Percentiles rank a stretch among this genome's conserved stretches.
phyloP scores from a whole-genome alignment of 2,797 vertebrate genomes.

The Pipistrellus pygmaeus region DNA sequence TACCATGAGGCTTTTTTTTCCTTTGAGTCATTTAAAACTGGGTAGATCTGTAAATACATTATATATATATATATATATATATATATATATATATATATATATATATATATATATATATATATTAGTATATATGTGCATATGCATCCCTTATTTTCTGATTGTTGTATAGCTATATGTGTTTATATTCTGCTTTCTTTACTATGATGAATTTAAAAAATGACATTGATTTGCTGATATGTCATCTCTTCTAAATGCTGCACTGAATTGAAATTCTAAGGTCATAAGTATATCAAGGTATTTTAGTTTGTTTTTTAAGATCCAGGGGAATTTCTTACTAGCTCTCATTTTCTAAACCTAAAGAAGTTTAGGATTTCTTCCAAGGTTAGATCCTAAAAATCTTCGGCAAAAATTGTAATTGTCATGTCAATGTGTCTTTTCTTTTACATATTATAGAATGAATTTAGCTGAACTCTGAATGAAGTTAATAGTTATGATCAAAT shows the following conservation, averaged over 20 bases:
- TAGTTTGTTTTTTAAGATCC: background rate
- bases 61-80: too few relatives aligned
- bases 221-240: background rate
- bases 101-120: too few relatives aligned
- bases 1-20: conserved; percentile 4
- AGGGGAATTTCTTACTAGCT: conserved; percentile 44
- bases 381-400: background rate
- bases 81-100: too few relatives aligned
- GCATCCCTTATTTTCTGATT: background rate
- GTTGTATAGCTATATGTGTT: background rate
- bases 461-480: conserved; percentile 76
- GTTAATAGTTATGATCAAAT: conserved; percentile 78
- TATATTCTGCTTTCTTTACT: conserved; percentile 42
- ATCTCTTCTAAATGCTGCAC: background rate
- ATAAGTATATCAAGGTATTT: background rate
- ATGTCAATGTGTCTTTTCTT: conserved; percentile 68
- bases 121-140: background rate
- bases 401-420: conserved; percentile 62
- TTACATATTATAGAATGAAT: conserved; percentile 73
- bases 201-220: conserved; percentile 6
- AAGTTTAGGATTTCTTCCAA: conserved; percentile 56
- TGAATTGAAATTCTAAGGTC: conserved; percentile 4
- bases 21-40: conserved; percentile 55
- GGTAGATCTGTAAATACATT: background rate
- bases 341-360: conserved; percentile 30